Conservation (phyloP, 2,888 invertebrate genomes). For the Ennomos quercinarius region DNA sequence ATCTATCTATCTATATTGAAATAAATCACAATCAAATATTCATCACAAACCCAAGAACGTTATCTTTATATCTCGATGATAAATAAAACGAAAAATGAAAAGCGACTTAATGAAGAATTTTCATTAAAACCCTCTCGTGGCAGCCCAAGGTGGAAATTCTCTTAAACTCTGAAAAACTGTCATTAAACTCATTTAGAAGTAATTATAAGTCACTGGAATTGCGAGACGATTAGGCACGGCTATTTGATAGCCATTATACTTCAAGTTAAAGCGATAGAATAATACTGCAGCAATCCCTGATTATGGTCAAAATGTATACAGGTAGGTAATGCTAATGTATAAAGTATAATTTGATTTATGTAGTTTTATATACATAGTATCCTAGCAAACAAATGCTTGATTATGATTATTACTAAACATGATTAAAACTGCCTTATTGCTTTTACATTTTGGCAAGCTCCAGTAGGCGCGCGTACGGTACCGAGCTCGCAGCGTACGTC, state of each 20-base stretch:
- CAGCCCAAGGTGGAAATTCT: conserved; percentile 44
- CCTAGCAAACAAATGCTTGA: no score
- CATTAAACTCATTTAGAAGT: conserved; percentile 64
- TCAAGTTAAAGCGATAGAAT: conserved; percentile 39
- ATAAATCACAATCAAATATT: no score
- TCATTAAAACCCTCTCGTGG: conserved; percentile 45
- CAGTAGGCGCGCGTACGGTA: no score
- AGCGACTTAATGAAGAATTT: conserved; percentile 45
- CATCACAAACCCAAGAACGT: conserved; percentile 11
- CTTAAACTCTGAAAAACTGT: conserved; percentile 50
- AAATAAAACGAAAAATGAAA: conserved; percentile 34
- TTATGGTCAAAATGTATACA: neutral
- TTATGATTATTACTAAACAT: no score
- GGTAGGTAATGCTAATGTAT: no score
- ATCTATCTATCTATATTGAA: no score
- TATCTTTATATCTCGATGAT: conserved; percentile 17
- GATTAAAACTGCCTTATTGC: no score
- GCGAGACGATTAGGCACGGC: conserved; percentile 54
- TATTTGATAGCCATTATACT: conserved; percentile 60
- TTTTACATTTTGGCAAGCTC: no score
- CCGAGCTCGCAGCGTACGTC: no score
- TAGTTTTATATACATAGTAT: no score
- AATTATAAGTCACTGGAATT: conserved; percentile 57
- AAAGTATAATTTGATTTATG: no score
- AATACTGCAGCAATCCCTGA: neutral